Evolutionary conservation across 1,140 invertebrate species (phyloP).

Genomic region (Drosophila pruinosa): DNA sequence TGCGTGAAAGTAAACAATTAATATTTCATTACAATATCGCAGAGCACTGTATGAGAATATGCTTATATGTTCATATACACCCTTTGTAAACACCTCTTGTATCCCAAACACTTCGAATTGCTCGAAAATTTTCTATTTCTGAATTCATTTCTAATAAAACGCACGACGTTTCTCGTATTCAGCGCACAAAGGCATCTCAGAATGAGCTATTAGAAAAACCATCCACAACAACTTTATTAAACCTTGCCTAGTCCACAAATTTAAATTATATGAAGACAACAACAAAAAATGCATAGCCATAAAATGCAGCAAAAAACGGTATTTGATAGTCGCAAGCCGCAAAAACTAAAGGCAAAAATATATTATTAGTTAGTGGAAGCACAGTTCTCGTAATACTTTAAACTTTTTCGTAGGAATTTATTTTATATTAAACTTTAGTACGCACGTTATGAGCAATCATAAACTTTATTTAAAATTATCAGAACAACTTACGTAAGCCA

Average conservation of each 20-base stretch:
- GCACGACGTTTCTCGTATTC: slow-evolving; percentile 35
- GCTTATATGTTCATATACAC: too few relatives aligned
- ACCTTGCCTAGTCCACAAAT: slow-evolving; percentile 7
- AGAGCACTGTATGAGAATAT: neutral
- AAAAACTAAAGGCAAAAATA: slow-evolving; percentile 9
- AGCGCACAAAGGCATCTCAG: slow-evolving; percentile 16
- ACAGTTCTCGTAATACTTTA: neutral
- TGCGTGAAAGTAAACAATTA: slow-evolving; percentile 58
- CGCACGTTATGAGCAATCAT: neutral
- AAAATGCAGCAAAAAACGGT: slow-evolving; percentile 45
- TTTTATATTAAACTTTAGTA: neutral
- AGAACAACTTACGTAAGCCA: neutral
- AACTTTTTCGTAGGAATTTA: neutral
- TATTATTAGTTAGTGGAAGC: neutral
- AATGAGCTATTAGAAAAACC: neutral
- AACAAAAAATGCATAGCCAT: slow-evolving; percentile 44
- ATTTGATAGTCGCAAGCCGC: neutral
- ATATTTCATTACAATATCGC: slow-evolving; percentile 38
- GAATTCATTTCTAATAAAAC: slow-evolving; percentile 54
- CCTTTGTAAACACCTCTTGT: neutral
- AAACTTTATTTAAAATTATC: neutral
- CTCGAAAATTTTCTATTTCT: slow-evolving; percentile 39
- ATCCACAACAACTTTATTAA: slow-evolving; percentile 13
- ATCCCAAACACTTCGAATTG: slow-evolving; percentile 9
- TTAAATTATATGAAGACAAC: neutral